These are phyloP conservation scores for Drosophila oshimai DNA, from an alignment of 1,140 invertebrate genomes.

Conservation along the genomic window DNA sequence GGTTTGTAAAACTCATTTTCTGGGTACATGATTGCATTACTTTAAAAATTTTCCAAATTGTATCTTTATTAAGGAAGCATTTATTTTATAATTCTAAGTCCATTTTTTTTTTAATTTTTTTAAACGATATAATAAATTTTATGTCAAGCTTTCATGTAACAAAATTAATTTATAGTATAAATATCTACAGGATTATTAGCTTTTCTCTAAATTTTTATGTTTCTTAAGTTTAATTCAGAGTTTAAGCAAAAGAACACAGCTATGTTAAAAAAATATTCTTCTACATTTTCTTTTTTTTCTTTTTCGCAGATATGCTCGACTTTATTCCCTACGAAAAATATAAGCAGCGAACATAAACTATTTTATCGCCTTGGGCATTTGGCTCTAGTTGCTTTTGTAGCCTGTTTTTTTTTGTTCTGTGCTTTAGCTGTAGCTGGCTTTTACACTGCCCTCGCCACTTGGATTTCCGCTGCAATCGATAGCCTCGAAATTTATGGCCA, in stretches of 20 bases:
- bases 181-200: no score
- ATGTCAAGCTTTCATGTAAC: no score
- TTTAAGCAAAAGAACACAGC: no score
- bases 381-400: constrained; percentile 12
- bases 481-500: constrained; percentile 64
- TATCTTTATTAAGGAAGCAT: no score
- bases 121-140: no score
- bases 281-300: not conserved
- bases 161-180: no score
- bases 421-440: not conserved
- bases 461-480: constrained; percentile 65
- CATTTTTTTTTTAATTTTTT: no score
- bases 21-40: no score
- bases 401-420: not conserved
- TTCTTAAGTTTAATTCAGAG: not conserved
- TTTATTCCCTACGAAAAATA: not conserved
- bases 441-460: not conserved
- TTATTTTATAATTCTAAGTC: no score
- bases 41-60: no score
- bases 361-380: constrained; percentile 62
- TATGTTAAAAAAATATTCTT: not conserved
- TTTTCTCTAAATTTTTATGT: no score
- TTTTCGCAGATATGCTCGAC: not conserved
- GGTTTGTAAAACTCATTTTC: no score
- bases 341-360: constrained; percentile 39